These are phyloP conservation scores for Eupsittula cactorum DNA, from an alignment of 2,113 vertebrate species.

Conservation along the genomic window DNA sequence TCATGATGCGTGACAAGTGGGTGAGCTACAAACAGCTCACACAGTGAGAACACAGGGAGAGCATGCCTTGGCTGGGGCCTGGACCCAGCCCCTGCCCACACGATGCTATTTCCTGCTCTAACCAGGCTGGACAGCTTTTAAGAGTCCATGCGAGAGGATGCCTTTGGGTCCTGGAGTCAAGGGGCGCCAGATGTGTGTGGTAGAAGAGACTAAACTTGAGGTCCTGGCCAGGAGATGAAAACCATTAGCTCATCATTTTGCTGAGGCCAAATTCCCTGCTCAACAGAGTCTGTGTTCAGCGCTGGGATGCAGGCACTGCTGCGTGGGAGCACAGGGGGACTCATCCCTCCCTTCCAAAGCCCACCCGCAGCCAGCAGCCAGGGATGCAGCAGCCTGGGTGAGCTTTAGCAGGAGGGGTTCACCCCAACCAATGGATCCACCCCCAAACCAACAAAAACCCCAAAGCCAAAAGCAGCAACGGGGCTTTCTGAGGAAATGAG, in stretches of 20 bases:
- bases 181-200: neutral
- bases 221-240: neutral
- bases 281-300: neutral
- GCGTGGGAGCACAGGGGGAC: neutral
- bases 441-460: neutral
- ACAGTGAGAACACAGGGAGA: no score
- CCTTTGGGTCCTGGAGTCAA: neutral
- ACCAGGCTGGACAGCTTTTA: neutral
- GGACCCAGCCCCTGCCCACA: neutral
- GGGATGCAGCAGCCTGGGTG: rapidly evolving
- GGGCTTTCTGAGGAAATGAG: neutral
- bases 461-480: neutral
- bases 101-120: neutral
- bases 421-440: neutral
- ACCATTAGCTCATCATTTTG: neutral
- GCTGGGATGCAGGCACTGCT: neutral
- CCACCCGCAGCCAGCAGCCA: neutral
- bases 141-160: neutral
- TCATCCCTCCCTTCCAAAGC: neutral
- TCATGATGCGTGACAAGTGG: no score
- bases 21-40: no score
- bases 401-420: neutral
- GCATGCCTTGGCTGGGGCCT: neutral
- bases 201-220: neutral
- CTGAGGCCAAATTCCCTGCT: neutral